Conservation (phyloP, 2,113 vertebrate genomes). For the Mustela lutreola region DNA sequence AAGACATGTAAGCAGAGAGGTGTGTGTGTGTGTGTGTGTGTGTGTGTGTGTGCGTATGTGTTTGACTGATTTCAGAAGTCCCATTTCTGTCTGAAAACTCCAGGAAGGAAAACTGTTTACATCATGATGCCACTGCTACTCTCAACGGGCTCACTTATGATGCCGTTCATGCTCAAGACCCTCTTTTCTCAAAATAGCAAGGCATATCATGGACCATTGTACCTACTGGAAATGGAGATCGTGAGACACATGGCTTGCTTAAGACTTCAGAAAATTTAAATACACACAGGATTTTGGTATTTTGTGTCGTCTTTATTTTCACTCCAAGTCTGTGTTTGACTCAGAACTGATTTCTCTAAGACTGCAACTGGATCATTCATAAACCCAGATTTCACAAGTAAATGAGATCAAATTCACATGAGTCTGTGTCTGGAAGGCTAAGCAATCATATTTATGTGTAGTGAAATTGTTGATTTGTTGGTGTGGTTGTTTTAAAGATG, state of each 20-base stretch:
- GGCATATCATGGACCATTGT: background rate
- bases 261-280: background rate
- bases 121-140: background rate
- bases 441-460: background rate
- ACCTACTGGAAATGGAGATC: background rate
- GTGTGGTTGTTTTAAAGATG: background rate
- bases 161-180: background rate
- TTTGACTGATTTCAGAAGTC: constrained; percentile 2
- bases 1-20: background rate
- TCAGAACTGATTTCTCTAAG: background rate
- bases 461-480: background rate
- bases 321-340: background rate
- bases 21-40: background rate
- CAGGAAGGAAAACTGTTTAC: background rate
- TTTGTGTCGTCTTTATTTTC: background rate
- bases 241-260: background rate
- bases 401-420: background rate
- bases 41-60: background rate
- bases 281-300: background rate
- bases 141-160: background rate
- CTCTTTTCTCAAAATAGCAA: constrained; percentile 14
- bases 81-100: constrained; percentile 20
- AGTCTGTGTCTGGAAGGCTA: background rate
- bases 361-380: background rate
- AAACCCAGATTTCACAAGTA: background rate